A percentile compares a stretch with the other conserved stretches of the same genome.
These are phyloP conservation scores for Zaprionus tsacasi DNA, from an alignment of 1,140 invertebrate species.

Conservation along the genomic window DNA sequence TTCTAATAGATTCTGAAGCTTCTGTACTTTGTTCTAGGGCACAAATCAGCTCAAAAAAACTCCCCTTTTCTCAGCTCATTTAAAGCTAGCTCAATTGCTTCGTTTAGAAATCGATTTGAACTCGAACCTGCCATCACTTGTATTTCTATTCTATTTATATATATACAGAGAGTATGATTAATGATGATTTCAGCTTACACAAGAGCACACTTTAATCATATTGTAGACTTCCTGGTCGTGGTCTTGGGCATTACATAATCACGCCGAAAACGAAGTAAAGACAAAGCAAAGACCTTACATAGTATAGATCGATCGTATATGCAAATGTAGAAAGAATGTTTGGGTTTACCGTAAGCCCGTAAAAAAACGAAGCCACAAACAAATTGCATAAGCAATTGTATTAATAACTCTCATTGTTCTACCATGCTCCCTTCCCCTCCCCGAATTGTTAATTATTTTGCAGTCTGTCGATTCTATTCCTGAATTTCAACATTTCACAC, in stretches of 20 bases:
- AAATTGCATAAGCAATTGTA: constrained; percentile 47
- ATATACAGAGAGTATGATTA: constrained; percentile 34
- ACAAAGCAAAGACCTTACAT: neutral
- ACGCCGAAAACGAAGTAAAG: constrained; percentile 16
- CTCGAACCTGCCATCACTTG: constrained; percentile 12
- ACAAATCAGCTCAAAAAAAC: neutral
- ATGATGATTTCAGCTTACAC: constrained; percentile 45
- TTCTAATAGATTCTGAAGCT: too few relatives aligned
- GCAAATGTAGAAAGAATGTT: neutral
- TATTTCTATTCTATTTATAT: neutral
- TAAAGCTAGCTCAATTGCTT: constrained; percentile 18
- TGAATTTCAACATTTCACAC: constrained; percentile 13
- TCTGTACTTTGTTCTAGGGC: neutral
- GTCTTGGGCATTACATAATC: constrained; percentile 34
- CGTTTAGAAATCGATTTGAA: constrained; percentile 9
- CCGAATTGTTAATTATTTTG: constrained; percentile 4
- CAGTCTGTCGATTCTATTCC: constrained; percentile 1
- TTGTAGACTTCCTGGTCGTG: constrained; percentile 38
- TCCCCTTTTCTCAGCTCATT: neutral
- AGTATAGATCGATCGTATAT: constrained; percentile 6
- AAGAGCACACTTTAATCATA: constrained; percentile 19
- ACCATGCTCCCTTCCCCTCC: neutral
- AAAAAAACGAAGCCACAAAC: neutral
- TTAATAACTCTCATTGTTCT: constrained; percentile 37
- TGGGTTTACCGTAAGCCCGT: neutral